Percentiles rank a stretch among this genome's conserved stretches.
phyloP scores from a whole-genome alignment of 2,113 vertebrate species.

The Telmatochromis brachygnathus region DNA sequence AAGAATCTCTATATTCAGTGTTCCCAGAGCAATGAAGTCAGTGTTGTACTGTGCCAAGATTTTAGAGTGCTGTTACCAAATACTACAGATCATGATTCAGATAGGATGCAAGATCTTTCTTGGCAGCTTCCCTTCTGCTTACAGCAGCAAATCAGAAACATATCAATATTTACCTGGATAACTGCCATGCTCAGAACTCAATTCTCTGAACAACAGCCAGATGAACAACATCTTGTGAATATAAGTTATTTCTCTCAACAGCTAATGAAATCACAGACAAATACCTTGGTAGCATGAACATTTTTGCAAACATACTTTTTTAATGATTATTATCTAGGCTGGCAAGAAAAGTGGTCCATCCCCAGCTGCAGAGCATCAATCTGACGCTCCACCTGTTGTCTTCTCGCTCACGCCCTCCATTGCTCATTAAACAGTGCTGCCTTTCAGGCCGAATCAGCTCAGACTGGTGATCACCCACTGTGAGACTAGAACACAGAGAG shows the following conservation, averaged over 20 bases:
- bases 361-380: conserved; percentile 58
- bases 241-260: neutral
- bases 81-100: conserved; percentile 48
- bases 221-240: neutral
- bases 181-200: conserved; percentile 3
- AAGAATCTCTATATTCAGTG: conserved; percentile 37
- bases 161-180: conserved; percentile 53
- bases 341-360: conserved; percentile 47
- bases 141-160: conserved; percentile 34
- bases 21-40: conserved; percentile 45
- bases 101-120: conserved; percentile 41
- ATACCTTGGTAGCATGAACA: neutral
- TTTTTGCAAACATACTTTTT: conserved; percentile 34
- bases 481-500: conserved; percentile 41
- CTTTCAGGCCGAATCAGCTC: conserved; percentile 65
- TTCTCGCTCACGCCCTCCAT: conserved; percentile 36
- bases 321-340: conserved; percentile 52
- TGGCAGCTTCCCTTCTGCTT: conserved; percentile 20
- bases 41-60: conserved; percentile 33
- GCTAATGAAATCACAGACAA: neutral
- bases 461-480: conserved; percentile 57
- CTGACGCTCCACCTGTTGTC: conserved; percentile 70
- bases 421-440: conserved; percentile 59
- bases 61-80: conserved; percentile 38
- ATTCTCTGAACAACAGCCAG: conserved; percentile 31